phyloP scores from a whole-genome alignment of 2,113 vertebrate species.

The Otis tarda region DNA sequence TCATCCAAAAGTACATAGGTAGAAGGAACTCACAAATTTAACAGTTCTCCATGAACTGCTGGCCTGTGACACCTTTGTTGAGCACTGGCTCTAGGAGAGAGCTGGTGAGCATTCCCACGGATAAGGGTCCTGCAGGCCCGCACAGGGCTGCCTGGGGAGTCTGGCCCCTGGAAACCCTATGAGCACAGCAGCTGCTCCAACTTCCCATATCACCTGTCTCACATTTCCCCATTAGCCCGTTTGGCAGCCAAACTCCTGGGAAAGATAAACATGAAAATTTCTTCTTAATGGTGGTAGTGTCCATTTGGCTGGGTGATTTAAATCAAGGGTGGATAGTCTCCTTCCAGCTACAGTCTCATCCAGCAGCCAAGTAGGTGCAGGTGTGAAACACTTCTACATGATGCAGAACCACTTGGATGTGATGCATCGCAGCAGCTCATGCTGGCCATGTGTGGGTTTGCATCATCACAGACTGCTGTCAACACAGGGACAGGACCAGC shows the following conservation, averaged over 20 bases:
- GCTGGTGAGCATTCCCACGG: neutral
- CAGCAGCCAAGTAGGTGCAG: neutral
- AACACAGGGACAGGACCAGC: neutral
- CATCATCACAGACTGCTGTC: neutral
- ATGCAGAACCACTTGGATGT: too few relatives aligned
- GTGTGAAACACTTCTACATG: neutral
- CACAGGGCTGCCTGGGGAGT: neutral
- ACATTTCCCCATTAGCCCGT: neutral
- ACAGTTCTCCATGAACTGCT: neutral
- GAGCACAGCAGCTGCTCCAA: neutral
- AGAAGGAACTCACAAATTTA: neutral
- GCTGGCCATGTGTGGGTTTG: neutral
- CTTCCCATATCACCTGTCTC: neutral
- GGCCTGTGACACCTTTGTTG: neutral
- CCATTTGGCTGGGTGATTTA: neutral
- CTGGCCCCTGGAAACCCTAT: neutral
- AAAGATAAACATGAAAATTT: neutral
- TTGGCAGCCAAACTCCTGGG: neutral
- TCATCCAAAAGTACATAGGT: neutral
- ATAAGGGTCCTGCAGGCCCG: neutral
- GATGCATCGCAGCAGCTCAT: neutral
- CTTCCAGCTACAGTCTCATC: neutral
- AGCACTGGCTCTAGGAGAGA: neutral
- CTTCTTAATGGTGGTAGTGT: neutral
- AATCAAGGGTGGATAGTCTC: neutral